Base-by-base conservation (phyloP, 2,113 vertebrate genomes). In the Oostethus manadensis region DNA sequence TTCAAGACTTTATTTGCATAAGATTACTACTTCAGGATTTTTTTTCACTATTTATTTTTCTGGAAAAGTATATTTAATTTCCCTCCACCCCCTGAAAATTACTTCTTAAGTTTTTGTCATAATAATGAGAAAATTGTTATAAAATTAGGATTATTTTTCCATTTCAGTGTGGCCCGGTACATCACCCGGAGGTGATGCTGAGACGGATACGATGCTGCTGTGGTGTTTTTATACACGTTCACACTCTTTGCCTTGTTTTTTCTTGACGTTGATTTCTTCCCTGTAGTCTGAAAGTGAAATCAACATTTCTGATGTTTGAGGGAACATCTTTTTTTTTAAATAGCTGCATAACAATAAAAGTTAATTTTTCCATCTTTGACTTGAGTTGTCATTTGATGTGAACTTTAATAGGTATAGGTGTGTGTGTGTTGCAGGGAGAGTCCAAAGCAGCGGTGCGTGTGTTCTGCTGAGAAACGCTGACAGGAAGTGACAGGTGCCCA, bases 1-100 rank as follows among this genome's bases (percentile, higher is more conserved):
- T 81, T 80, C 84, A 86, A 85, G 76, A 90, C 91, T 91, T 90
- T 90, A 92, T 88, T 92, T 89, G 88, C 80, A 86, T 86, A 89
- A 87, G 80, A 87, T 89, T 76, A 74, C 74, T 64, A 18, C 57
- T 64, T 65, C 26, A 58, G 21, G 61, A 72, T 53, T 74, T 64
- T 64, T 26, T 71, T 35, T 45, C 26, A 64, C 33, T 54, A 51
- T 58, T 63, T 53, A 44, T 56, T 69, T 56, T 33, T 33, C 29
- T 33, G 29, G 29, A 33, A 62, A 78, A 79, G 77, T 56, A 70
- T 38, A 62, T n/a, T n/a, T n/a, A n/a, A n/a, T n/a, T n/a, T n/a
- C n/a, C n/a, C n/a, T n/a, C n/a, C n/a, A n/a, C n/a, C 18, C 40
- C 62, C 72, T 60, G 43, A 70, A 51, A 18, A 72, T 71, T 80